Conservation (phyloP, 2,797 vertebrate species). For the Cetoscarus ocellatus region DNA sequence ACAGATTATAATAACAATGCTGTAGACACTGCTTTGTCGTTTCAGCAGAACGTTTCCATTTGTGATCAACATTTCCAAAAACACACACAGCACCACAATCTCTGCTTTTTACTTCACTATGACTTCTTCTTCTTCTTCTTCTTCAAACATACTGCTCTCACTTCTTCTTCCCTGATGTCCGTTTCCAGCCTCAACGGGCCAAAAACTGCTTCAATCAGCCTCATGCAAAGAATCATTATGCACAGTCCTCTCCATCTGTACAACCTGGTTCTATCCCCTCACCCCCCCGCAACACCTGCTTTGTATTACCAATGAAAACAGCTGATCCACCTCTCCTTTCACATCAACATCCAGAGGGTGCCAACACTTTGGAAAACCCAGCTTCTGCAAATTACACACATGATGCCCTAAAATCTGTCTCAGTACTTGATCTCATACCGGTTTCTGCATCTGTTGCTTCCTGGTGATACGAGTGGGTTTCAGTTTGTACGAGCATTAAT, state of each 20-base stretch:
- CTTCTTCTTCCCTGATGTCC: constrained; percentile 4
- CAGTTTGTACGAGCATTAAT: no score
- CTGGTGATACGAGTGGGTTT: constrained; percentile 7
- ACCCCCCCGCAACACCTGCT: constrained; percentile 53
- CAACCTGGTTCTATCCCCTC: constrained; percentile 38
- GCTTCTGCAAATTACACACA: constrained; percentile 38
- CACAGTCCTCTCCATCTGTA: constrained; percentile 44
- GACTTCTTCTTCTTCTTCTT: neutral
- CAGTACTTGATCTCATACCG: constrained; percentile 36
- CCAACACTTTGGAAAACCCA: constrained; percentile 33
- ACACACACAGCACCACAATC: constrained; percentile 2
- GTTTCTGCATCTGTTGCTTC: constrained; percentile 37
- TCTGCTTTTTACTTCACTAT: constrained; percentile 9
- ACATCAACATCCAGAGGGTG: constrained; percentile 23
- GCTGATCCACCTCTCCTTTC: constrained; percentile 50
- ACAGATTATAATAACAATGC: no score
- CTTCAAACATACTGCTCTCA: constrained; percentile 17
- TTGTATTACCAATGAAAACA: constrained; percentile 51
- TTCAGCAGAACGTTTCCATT: neutral
- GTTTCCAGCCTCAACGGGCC: constrained; percentile 20
- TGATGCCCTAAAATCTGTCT: constrained; percentile 49
- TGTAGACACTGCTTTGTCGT: constrained; percentile 5
- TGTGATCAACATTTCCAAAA: neutral
- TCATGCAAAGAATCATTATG: constrained; percentile 51
- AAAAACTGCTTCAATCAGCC: constrained; percentile 47